Conservation (phyloP, 2,113 vertebrate species). For the Thalassoma bifasciatum region DNA sequence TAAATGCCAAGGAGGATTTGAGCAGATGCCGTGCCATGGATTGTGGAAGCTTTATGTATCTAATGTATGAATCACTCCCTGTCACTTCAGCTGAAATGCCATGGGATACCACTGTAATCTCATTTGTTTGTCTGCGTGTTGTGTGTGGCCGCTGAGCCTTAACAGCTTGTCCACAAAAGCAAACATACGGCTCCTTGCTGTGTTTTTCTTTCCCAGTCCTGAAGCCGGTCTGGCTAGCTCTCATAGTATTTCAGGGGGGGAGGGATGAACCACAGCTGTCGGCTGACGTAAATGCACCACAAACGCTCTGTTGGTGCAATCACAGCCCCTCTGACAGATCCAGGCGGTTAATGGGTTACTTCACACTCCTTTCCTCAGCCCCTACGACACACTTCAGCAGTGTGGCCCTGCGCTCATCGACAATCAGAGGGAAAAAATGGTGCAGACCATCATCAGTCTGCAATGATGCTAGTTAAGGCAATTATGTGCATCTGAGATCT, state of each 20-base stretch:
- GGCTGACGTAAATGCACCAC: conserved; percentile 81
- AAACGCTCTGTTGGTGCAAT: conserved; percentile 72
- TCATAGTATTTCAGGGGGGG: conserved; percentile 36
- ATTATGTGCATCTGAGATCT: conserved; percentile 6
- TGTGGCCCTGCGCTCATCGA: conserved; percentile 12
- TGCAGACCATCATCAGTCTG: conserved; percentile 42
- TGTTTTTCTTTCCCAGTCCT: conserved; percentile 63
- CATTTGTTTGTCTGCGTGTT: conserved; percentile 44
- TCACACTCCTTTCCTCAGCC: conserved; percentile 59
- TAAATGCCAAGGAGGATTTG: conserved; percentile 74
- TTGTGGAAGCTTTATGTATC: conserved; percentile 59
- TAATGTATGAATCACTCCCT: conserved; percentile 36
- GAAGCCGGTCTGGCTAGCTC: conserved; percentile 62
- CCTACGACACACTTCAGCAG: conserved; percentile 27
- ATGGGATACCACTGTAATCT: conserved; percentile 51
- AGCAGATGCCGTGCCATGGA: conserved; percentile 68
- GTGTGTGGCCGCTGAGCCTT: conserved; percentile 12
- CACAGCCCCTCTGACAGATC: conserved; percentile 70
- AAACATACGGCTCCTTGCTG: conserved; percentile 42
- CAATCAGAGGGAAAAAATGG: conserved; percentile 25
- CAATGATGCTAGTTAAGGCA: conserved; percentile 23
- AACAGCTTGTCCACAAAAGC: conserved; percentile 49
- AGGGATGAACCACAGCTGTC: conserved; percentile 74
- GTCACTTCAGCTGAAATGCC: conserved; percentile 48
- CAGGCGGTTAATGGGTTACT: conserved; percentile 71